Evolutionary conservation across 1,140 invertebrate genomes (phyloP).

Genomic region (Bombus pascuorum): DNA sequence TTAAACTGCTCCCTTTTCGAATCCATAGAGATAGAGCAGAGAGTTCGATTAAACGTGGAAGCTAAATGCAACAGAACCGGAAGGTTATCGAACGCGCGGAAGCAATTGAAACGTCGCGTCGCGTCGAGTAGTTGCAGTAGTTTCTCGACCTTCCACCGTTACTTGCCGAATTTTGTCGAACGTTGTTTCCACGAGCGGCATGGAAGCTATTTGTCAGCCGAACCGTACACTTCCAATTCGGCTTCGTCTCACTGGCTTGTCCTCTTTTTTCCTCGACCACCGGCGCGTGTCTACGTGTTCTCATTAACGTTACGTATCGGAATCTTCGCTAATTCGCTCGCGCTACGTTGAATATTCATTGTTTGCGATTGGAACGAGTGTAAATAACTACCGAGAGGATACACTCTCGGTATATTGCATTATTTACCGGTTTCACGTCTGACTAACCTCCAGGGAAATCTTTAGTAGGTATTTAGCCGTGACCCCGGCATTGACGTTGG

Average conservation of each 20-base stretch:
- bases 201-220: slow-evolving; percentile 19
- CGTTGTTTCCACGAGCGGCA: neutral
- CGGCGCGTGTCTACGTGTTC: neutral
- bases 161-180: slow-evolving; percentile 31
- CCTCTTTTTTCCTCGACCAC: neutral
- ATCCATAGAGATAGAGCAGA: too few relatives aligned
- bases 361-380: slow-evolving; percentile 17
- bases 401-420: neutral
- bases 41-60: neutral
- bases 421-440: slow-evolving; percentile 15
- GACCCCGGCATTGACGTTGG: slow-evolving; percentile 22
- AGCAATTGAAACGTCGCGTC: slow-evolving; percentile 1
- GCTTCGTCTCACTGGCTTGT: slow-evolving; percentile 11
- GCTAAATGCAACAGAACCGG: neutral
- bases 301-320: slow-evolving; percentile 36
- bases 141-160: neutral
- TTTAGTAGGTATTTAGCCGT: slow-evolving; percentile 48
- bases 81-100: neutral
- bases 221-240: neutral
- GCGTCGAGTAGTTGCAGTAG: neutral
- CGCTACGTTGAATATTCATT: slow-evolving; percentile 40
- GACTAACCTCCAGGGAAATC: slow-evolving; percentile 17
- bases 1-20: neutral
- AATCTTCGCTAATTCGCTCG: slow-evolving; percentile 7
- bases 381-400: slow-evolving; percentile 33